A percentile compares a stretch with the other conserved stretches of the same genome.
Conservation (phyloP, 2,888 invertebrate genomes). For the Ophonus ardosiacus region DNA sequence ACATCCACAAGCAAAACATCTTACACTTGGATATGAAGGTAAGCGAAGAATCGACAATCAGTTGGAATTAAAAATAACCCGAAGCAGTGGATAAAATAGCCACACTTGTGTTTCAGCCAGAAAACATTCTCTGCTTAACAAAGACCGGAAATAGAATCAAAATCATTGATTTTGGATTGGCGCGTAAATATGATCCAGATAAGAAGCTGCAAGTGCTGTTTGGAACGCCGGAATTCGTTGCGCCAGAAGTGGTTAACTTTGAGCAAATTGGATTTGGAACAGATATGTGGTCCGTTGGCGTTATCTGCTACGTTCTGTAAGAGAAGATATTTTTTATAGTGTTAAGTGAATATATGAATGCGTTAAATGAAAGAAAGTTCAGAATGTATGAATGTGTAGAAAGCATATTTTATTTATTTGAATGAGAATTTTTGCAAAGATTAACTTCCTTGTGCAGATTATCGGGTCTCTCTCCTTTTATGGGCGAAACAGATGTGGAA, state of each 20-base stretch:
- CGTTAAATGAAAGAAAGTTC: too few species aligned
- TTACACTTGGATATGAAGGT: slow-evolving; percentile 99
- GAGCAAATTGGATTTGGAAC: slow-evolving; percentile 97
- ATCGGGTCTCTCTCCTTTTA: slow-evolving; percentile 98
- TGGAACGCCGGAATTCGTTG: slow-evolving; percentile 99
- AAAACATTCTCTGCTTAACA: slow-evolving; percentile 97
- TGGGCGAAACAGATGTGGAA: slow-evolving; percentile 98
- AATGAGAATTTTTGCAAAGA: too few species aligned
- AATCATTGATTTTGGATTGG: slow-evolving; percentile 98
- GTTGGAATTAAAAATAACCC: slow-evolving; percentile 25
- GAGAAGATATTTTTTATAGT: slow-evolving; percentile 71
- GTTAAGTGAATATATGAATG: neutral
- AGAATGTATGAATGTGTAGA: neutral
- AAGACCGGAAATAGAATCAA: slow-evolving; percentile 98
- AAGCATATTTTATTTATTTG: too few species aligned
- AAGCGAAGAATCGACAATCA: slow-evolving; percentile 66
- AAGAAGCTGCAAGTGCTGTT: slow-evolving; percentile 96
- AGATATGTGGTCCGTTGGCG: slow-evolving; percentile 99
- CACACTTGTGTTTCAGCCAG: slow-evolving; percentile 83
- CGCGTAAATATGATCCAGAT: slow-evolving; percentile 92
- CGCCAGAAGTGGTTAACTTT: slow-evolving; percentile 99
- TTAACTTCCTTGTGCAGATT: slow-evolving; percentile 78
- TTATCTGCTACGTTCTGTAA: slow-evolving; percentile 98
- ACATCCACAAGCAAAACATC: slow-evolving; percentile 96
- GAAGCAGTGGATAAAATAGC: slow-evolving; percentile 35